phyloP scores from a whole-genome alignment of 2,888 invertebrate species.

The Tromatobia lineatoria region DNA sequence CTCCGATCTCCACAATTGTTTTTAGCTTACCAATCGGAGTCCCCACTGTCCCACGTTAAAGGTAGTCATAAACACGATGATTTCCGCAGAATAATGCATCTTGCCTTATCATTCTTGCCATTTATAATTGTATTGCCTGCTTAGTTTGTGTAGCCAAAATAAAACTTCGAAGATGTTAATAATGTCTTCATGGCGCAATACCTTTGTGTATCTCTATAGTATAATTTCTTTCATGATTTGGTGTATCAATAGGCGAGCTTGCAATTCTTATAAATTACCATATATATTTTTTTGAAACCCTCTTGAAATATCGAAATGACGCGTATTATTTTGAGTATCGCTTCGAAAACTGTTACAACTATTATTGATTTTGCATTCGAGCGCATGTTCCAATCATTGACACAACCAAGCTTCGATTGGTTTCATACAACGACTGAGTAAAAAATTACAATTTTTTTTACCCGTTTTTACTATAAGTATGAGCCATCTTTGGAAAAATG shows the following conservation, averaged over 20 bases:
- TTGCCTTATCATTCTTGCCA: constrained; percentile 64
- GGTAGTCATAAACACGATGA: constrained; percentile 77
- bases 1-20: constrained; percentile 79
- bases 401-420: not conserved
- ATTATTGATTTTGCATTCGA: constrained; percentile 55
- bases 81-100: constrained; percentile 67
- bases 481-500: too few species aligned
- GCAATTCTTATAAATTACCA: constrained; percentile 42
- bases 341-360: constrained; percentile 32
- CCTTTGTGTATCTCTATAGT: constrained; percentile 37
- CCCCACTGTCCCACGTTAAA: constrained; percentile 83
- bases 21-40: constrained; percentile 85
- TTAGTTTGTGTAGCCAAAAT: constrained; percentile 68
- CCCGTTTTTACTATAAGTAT: too few species aligned
- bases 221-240: constrained; percentile 63
- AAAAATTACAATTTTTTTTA: not conserved
- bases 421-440: not conserved
- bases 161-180: constrained; percentile 19
- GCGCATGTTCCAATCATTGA: constrained; percentile 28
- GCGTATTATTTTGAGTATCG: constrained; percentile 49
- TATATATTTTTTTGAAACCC: constrained; percentile 39
- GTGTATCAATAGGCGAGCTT: constrained; percentile 72
- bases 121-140: constrained; percentile 68
- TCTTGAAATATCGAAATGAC: constrained; percentile 6
- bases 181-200: constrained; percentile 20